A percentile compares a stretch with the other conserved stretches of the same genome.
These are phyloP conservation scores for Spilarctia lutea DNA, from an alignment of 2,888 invertebrate genomes.

Conservation along the genomic window DNA sequence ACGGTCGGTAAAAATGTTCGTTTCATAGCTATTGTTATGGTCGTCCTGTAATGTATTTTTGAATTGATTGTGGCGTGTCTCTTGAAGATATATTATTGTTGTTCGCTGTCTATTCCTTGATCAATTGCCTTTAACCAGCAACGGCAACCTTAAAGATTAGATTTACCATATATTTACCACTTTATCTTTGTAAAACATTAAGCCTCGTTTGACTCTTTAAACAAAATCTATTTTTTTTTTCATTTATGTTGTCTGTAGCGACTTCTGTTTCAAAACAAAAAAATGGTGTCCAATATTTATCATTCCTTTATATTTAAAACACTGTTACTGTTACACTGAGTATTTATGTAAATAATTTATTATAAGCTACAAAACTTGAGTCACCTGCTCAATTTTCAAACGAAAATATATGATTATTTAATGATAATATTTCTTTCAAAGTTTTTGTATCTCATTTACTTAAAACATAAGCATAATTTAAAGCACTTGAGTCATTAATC, in stretches of 20 bases:
- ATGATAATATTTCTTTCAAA: not conserved
- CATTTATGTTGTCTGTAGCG: not conserved
- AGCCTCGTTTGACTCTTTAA: not conserved
- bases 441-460: no score
- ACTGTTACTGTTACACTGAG: no score
- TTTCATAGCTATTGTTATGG: constrained; percentile 60
- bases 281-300: not conserved
- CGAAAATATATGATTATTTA: not conserved
- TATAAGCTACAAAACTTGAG: no score
- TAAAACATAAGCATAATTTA: not conserved
- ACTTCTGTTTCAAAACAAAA: not conserved
- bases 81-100: constrained; percentile 13
- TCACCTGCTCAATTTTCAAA: no score
- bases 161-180: not conserved
- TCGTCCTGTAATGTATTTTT: constrained; percentile 47
- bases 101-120: constrained; percentile 7
- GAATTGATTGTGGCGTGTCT: constrained; percentile 37
- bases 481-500: not conserved
- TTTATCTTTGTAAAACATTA: not conserved
- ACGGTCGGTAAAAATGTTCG: constrained; percentile 58
- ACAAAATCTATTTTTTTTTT: not conserved
- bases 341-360: no score
- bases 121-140: not conserved
- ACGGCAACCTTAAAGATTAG: not conserved
- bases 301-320: not conserved